Conservation (phyloP, 2,888 invertebrate species). For the Caenorhabditis sinica region DNA sequence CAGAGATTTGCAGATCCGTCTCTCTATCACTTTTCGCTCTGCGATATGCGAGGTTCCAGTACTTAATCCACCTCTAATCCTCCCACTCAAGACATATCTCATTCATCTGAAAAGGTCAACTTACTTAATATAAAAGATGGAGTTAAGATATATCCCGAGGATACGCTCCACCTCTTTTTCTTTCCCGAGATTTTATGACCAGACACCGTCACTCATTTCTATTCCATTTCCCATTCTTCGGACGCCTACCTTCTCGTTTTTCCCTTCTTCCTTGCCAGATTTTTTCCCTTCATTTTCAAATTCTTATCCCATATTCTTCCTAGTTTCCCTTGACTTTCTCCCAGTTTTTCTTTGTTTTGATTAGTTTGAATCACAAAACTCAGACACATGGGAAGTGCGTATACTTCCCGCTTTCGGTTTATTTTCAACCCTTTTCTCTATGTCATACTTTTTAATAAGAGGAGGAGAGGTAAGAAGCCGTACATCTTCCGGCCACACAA, state of each 20-base stretch:
- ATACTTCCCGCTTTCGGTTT: background rate
- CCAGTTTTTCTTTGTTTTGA: background rate
- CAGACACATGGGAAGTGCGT: background rate
- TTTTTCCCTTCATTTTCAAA: too few species aligned
- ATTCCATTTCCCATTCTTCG: slow-evolving; percentile 3
- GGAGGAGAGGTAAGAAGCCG: slow-evolving; percentile 21
- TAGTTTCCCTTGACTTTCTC: background rate
- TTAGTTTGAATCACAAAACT: slow-evolving; percentile 12
- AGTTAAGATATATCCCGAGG: background rate
- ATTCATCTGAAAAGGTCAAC: background rate
- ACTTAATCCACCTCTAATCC: background rate
- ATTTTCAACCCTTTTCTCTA: background rate
- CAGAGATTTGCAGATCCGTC: too few species aligned
- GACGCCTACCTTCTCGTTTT: background rate
- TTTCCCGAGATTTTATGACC: slow-evolving; percentile 7
- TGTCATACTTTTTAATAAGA: slow-evolving; percentile 24
- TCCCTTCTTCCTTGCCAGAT: too few species aligned
- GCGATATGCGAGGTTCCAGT: too few species aligned
- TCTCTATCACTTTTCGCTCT: background rate
- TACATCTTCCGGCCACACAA: slow-evolving; percentile 42
- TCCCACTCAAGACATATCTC: background rate
- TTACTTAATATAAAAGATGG: slow-evolving; percentile 7
- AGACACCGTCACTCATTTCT: background rate
- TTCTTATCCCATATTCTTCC: background rate
- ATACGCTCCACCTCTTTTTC: slow-evolving; percentile 8